These are phyloP conservation scores for Picathartes gymnocephalus DNA, from an alignment of 2,113 vertebrate genomes.

Conservation along the genomic window DNA sequence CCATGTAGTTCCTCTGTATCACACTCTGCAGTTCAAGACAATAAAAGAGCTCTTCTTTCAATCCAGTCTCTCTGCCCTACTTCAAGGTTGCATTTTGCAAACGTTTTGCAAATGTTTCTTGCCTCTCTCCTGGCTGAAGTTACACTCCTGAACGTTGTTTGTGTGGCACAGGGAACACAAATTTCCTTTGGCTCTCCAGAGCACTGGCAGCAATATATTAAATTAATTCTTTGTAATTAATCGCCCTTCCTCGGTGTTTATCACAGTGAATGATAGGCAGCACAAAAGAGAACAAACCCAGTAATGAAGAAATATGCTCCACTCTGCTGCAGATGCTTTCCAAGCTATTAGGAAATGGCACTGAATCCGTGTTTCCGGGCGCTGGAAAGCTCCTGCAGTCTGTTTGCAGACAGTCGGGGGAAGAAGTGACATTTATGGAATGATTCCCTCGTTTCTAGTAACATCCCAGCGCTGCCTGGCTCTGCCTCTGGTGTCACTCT, in stretches of 20 bases:
- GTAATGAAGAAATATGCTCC: background rate
- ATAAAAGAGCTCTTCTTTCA: slow-evolving; percentile 57
- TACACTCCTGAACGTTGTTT: background rate
- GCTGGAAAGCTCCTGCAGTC: background rate
- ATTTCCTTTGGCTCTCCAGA: background rate
- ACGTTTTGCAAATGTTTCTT: background rate
- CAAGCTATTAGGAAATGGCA: background rate
- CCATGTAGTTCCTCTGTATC: slow-evolving; percentile 55
- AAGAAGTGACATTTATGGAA: background rate
- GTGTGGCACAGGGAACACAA: background rate
- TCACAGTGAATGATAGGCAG: background rate
- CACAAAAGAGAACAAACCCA: background rate
- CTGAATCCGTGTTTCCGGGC: background rate
- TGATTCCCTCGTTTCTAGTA: background rate
- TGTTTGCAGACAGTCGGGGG: background rate
- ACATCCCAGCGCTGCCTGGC: background rate
- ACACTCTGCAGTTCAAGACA: slow-evolving; percentile 30
- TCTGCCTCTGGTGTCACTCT: background rate
- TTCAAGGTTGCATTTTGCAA: background rate
- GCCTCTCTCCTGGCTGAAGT: background rate
- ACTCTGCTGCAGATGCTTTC: background rate
- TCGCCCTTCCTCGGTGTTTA: background rate
- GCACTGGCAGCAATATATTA: background rate
- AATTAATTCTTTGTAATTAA: background rate
- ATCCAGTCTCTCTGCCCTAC: slow-evolving; percentile 30